Base-by-base conservation (phyloP, 2,113 vertebrate genomes). In the Ia io region DNA sequence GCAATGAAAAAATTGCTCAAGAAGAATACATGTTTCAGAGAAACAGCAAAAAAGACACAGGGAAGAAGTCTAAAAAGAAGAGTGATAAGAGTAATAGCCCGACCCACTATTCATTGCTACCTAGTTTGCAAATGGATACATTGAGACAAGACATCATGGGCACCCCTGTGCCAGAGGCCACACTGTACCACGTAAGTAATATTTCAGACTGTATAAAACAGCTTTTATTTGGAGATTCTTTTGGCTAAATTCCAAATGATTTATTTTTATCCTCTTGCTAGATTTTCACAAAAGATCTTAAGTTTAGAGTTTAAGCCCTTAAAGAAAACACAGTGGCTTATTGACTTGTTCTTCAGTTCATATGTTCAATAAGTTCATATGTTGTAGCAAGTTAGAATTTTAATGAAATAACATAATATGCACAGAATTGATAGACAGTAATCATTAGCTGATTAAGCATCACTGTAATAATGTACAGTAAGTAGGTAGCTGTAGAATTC, bases 61-160 rank as follows among this genome's bases (percentile, higher is more conserved):
- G 99, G 16, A 99, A 99, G 95, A 99, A 99, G 51, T 98, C 98
- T 49, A 99, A 99, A 98, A 99, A 99, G 98, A 99, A 99, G 74
- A 99, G 99, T 89, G 99, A 99, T 96, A 99, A 99, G 98, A 99
- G 99, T 47, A 99, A 98, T 95, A 99, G 99, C 97, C 99, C 99
- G 84, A 99, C 99, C 97, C 99, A 99, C 98, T 99, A 99, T 80
- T 98, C 99, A 0, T 98, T 99, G 47, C 98, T 99, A 87, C 98
- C 99, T 70, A 99, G 99, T 98, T 99, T 99, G 91, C 99, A 99
- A 98, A 99, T 99, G 98, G 99, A 99, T 67, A 99, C 99, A n/a
- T 32, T 99, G 93, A 98, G 99, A 73, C 99, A 99, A 97, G 99
- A 99, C 61, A 99, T 99, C 82, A 97, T 99, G 98, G 99, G 99